Percentiles rank a stretch among this genome's conserved stretches.
Conservation (phyloP, 2,888 invertebrate species). For the Cerastis rubricosa region DNA sequence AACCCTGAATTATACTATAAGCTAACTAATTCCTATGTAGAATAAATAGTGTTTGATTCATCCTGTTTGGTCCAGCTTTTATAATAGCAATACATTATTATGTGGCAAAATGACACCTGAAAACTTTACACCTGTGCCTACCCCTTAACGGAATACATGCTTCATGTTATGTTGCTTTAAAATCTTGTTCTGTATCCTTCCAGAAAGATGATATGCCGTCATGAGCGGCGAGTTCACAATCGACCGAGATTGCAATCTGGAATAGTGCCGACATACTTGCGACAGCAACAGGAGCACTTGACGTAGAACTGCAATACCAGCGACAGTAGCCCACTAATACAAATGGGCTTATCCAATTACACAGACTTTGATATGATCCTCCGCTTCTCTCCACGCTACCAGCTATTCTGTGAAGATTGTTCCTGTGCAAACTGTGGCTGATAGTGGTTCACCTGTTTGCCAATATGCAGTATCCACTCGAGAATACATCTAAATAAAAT, state of each 20-base stretch:
- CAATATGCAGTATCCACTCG: neutral
- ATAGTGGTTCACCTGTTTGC: neutral
- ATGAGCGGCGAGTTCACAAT: constrained; percentile 73
- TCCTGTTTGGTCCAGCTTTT: neutral
- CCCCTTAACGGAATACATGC: neutral
- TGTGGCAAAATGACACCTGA: neutral
- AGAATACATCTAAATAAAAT: neutral
- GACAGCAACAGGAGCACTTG: constrained; percentile 51
- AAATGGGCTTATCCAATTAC: too few species aligned
- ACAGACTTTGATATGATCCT: accelerated
- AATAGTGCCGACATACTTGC: constrained; percentile 65
- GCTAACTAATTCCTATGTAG: neutral
- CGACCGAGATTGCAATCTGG: constrained; percentile 70
- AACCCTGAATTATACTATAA: neutral
- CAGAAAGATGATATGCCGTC: constrained; percentile 73
- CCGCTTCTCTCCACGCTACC: neutral
- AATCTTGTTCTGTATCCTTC: constrained; percentile 27
- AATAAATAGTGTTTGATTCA: neutral
- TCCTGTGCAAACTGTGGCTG: neutral
- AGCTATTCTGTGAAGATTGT: neutral
- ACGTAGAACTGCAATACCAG: constrained; percentile 5
- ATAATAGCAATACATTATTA: neutral
- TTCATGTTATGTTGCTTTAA: neutral
- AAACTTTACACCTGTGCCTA: neutral
- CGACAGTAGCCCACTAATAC: too few species aligned